Evolutionary conservation across 2,888 invertebrate species (phyloP).

Genomic region (Teleiodes luculella): DNA sequence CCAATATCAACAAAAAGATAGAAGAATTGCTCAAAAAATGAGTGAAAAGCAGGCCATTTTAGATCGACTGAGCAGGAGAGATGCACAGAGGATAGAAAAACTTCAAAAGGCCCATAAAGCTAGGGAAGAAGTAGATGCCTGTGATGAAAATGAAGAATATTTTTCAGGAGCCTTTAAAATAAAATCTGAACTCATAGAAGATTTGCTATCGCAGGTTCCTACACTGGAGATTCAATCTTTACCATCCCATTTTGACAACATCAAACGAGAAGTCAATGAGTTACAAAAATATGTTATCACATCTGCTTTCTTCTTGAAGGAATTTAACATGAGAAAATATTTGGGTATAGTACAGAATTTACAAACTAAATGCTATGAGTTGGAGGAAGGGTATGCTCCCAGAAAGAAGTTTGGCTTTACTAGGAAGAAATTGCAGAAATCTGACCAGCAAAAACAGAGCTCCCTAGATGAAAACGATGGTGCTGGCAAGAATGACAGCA

Average conservation of each 20-base stretch:
- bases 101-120: conserved; percentile 82
- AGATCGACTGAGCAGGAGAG: conserved; percentile 75
- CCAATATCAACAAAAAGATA: conserved; percentile 65
- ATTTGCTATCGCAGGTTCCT: conserved; percentile 74
- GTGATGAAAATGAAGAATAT: conserved; percentile 83
- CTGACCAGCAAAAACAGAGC: conserved; percentile 56
- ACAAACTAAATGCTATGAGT: conserved; percentile 83
- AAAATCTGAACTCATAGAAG: conserved; percentile 82
- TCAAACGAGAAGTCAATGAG: conserved; percentile 85
- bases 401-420: conserved; percentile 93
- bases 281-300: conserved; percentile 88
- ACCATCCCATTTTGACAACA: conserved; percentile 81
- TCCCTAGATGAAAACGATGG: conserved; percentile 61
- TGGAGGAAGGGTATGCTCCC: conserved; percentile 86
- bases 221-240: conserved; percentile 72
- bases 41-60: conserved; percentile 64
- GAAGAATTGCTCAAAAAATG: conserved; percentile 72
- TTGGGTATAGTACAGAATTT: conserved; percentile 85
- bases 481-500: conserved; percentile 59
- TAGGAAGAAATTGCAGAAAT: conserved; percentile 80
- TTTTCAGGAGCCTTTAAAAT: conserved; percentile 84
- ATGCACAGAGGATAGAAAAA: conserved; percentile 81
- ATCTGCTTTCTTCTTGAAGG: conserved; percentile 88
- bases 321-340: conserved; percentile 88
- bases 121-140: conserved; percentile 79